Evolutionary conservation across 2,113 vertebrate species (phyloP), one percentile per base, ranked within the genome.

Genomic region (Corapipo altera): DNA sequence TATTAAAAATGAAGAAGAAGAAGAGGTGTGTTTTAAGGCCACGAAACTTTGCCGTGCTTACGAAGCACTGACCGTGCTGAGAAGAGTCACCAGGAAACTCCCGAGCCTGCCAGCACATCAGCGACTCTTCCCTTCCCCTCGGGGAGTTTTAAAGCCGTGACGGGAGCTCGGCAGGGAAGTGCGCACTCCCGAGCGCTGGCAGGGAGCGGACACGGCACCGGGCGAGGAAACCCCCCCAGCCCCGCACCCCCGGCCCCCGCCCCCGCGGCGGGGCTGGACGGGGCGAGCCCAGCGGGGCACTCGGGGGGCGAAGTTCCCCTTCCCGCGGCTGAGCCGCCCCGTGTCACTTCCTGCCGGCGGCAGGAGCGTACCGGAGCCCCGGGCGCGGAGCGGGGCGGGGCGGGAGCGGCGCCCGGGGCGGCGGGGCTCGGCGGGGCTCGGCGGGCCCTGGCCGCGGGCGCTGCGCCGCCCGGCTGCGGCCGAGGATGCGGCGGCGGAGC

Each of bases 401-500:
- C 19, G 44, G 44, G 44, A 44, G 44, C 44, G 44, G 44, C 44
- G 44, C 44, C 18, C 44, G 44, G 44, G 44, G 44, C 44, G 18
- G 44, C 44, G 44, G 44, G 44, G 44, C 44, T 44, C 44, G 44
- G 44, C 44, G 44, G 44, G 44, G 44, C 44, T 46, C 44, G 44
- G 44, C 44, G 8, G 44, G 44, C 44, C 44, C 44, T 46, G 44
- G 67, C 55, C 44, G 44, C 66, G 73, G 72, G 69, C 44, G 71
- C 70, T n/a, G 67, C 61, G 59, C 69, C 51, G 44, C 59, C 64
- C 66, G 74, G 92, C 70, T 76, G 64, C 81, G 51, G 64, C 91
- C 54, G 76, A 82, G 96, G 95, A 98, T 99, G 98, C 98, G 97
- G 94, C 98, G 96, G 85, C 98, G 96, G 86, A 90, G 97, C 72